These are phyloP conservation scores for Ptyas mucosa DNA, from an alignment of 2,113 vertebrate species.

Conservation along the genomic window DNA sequence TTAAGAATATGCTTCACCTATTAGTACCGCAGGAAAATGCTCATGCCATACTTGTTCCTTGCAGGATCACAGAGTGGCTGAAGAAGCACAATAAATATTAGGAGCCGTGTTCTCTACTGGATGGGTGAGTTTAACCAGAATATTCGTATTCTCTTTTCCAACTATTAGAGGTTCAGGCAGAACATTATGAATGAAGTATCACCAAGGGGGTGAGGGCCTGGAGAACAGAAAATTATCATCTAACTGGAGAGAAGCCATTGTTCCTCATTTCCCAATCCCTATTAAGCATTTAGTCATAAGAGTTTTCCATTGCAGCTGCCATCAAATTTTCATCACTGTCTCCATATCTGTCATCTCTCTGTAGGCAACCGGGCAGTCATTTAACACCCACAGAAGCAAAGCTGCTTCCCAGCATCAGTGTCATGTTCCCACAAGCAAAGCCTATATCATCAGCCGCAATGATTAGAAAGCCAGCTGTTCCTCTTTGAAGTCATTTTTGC, in stretches of 20 bases:
- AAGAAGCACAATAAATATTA: neutral
- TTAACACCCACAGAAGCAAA: neutral
- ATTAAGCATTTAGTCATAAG: neutral
- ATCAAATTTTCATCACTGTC: neutral
- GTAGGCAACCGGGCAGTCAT: neutral
- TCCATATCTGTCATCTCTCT: neutral
- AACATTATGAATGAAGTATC: neutral
- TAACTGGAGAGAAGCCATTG: neutral
- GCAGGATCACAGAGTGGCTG: neutral
- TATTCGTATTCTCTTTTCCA: neutral
- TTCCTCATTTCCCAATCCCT: neutral
- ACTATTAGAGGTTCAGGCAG: neutral
- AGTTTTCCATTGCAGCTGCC: neutral
- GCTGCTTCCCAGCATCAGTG: neutral
- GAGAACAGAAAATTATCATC: neutral
- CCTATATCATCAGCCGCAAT: neutral
- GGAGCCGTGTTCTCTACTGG: neutral
- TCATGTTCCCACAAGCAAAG: neutral
- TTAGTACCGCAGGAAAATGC: neutral
- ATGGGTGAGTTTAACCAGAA: too few relatives aligned
- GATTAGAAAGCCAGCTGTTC: neutral
- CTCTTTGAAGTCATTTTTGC: neutral
- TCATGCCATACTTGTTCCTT: neutral
- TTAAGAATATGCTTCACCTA: neutral
- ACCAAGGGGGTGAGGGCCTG: neutral